phyloP scores from a whole-genome alignment of 1,140 invertebrate species.

The Lasioglossum baleicum region DNA sequence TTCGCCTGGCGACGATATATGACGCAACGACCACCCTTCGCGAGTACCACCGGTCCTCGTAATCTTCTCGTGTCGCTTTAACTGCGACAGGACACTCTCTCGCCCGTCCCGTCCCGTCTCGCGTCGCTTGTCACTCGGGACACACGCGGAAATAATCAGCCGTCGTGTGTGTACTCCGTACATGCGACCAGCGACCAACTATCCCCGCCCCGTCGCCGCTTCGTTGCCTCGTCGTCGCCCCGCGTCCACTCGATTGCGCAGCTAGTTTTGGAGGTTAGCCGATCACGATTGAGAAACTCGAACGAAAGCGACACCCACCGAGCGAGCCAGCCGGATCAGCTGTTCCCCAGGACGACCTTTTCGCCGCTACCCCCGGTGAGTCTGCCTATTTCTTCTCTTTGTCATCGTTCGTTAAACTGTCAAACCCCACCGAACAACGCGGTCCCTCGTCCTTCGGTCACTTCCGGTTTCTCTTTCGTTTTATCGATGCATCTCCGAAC shows the following conservation, averaged over 20 bases:
- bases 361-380: conserved; percentile 33
- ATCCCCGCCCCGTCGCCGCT: conserved; percentile 1
- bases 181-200: conserved; percentile 23
- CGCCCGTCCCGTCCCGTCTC: neutral
- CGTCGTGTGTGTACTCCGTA: neutral
- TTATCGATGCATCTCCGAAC: too few species aligned
- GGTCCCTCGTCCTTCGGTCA: too few species aligned
- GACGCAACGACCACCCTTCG: conserved; percentile 43
- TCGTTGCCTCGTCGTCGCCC: too few species aligned
- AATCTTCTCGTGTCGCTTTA: conserved; percentile 29
- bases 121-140: neutral
- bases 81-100: conserved; percentile 26
- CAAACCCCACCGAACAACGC: too few species aligned
- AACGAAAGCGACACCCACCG: conserved; percentile 59
- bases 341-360: conserved; percentile 56
- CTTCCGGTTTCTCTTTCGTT: too few species aligned
- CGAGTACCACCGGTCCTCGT: conserved; percentile 31
- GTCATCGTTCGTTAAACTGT: too few species aligned
- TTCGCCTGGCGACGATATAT: conserved; percentile 51
- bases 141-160: conserved; percentile 1
- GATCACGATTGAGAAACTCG: conserved; percentile 45
- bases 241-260: conserved; percentile 25
- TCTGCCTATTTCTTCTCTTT: neutral
- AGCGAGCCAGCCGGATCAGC: conserved; percentile 55
- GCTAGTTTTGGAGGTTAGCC: conserved; percentile 49